phyloP scores from a whole-genome alignment of 2,113 vertebrate genomes.

The Macquaria australasica region DNA sequence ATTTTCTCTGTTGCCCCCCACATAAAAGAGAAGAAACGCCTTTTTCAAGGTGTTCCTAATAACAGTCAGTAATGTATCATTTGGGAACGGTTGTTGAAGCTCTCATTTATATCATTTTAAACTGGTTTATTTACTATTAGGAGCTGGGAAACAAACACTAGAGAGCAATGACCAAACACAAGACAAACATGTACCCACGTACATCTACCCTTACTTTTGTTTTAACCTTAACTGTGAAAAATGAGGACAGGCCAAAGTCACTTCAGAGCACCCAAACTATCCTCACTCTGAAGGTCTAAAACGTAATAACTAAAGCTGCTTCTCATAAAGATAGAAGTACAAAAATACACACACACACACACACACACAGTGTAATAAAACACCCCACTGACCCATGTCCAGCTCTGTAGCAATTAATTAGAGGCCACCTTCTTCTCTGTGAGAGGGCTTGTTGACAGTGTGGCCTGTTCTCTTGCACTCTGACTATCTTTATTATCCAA shows the following conservation, averaged over 20 bases:
- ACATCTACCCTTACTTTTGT: not conserved
- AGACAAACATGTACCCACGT: not conserved
- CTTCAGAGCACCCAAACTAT: not conserved
- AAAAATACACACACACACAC: constrained; percentile 7
- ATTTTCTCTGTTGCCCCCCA: constrained; percentile 25
- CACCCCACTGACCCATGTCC: constrained; percentile 7
- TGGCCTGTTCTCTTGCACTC: constrained; percentile 33
- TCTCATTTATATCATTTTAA: constrained; percentile 62
- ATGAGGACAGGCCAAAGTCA: not conserved
- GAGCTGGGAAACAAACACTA: constrained; percentile 35
- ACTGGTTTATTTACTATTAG: constrained; percentile 57
- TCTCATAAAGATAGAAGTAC: not conserved
- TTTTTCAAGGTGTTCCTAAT: constrained; percentile 67
- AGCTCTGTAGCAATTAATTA: constrained; percentile 48
- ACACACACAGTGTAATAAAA: not conserved
- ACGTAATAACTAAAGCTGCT: not conserved
- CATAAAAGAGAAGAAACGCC: constrained; percentile 52
- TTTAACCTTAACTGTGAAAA: not conserved
- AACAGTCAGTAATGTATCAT: constrained; percentile 48
- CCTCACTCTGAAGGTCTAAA: not conserved
- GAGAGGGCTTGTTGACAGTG: constrained; percentile 33
- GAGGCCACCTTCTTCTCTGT: constrained; percentile 29
- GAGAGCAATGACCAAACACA: constrained; percentile 1
- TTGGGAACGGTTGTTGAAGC: constrained; percentile 49
- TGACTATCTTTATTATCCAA: constrained; percentile 41